Evolutionary conservation across 2,113 vertebrate species (phyloP).

Genomic region (Corvus cornix): DNA sequence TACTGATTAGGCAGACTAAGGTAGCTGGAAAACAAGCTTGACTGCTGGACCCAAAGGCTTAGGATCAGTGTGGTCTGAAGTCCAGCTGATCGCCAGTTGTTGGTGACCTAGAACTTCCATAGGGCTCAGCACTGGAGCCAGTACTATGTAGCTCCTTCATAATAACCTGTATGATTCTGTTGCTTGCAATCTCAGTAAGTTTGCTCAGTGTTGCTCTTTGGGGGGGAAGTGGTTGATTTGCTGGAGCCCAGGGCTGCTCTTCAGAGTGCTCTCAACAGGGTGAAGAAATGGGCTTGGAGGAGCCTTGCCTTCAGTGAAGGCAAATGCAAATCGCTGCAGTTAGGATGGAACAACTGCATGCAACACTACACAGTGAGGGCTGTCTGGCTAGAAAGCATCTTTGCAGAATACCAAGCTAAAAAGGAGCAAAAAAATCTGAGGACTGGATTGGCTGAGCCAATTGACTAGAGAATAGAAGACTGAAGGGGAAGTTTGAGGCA

Average conservation of each 20-base stretch:
- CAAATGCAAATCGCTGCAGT: background rate
- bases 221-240: background rate
- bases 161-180: background rate
- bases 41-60: background rate
- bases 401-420: background rate
- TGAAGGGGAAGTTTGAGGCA: background rate
- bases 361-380: background rate
- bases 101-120: background rate
- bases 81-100: background rate
- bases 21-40: background rate
- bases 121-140: background rate
- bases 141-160: background rate
- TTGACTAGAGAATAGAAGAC: background rate
- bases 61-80: background rate
- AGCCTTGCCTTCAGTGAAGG: background rate
- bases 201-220: background rate
- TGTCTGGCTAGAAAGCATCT: background rate
- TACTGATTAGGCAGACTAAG: background rate
- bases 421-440: background rate
- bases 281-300: background rate
- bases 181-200: background rate
- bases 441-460: background rate
- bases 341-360: background rate
- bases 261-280: background rate
- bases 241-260: background rate